Evolutionary conservation across 2,797 vertebrate genomes (phyloP), one percentile per base, ranked within the genome.

Genomic region (Acipenser transmontanus): DNA sequence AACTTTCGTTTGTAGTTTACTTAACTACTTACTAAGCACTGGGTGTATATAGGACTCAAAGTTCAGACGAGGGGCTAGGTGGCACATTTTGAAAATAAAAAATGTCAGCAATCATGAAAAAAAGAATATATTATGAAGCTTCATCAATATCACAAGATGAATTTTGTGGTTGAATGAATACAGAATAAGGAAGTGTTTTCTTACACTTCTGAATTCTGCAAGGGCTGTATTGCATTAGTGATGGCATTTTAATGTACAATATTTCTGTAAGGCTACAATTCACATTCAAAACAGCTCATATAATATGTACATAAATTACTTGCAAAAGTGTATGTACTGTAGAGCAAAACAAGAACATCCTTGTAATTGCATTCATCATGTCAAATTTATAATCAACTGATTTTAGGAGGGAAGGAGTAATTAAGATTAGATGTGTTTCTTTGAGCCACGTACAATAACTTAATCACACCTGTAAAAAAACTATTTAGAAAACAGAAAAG

Each of bases 401-500:
- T 57, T 57, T 57, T 12, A 57, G 54, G 7, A 57, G 14, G 9
- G 14, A n/a, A 52, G 3, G 50, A 52, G 8, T 52, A 57, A 7
- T 11, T 57, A 13, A n/a, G 11, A n/a, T 34, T 34, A 34, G 7
- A 57, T n/a, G 12, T 57, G 54, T 11, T 34, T 34, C 34, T 34
- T 34, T 34, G 34, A 4, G 34, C 34, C 34, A 34, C 34, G 48
- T 47, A 49, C 8, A 66, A 50, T 60, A 66, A 49, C 65, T 66
- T 8, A 48, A 66, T 48, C 34, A 66, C 20, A 59, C 54, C 65
- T 59, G 57, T 59, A 66, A 54, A 34, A 65, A 49, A 49, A 48
- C n/a, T 66, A 59, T 64, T 76, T 72, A 68, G 61, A 62, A 73
- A 77, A 80, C 79, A 76, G 74, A 84, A 85, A 85, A 79, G 64